phyloP scores from a whole-genome alignment of 2,888 invertebrate species.

The Steinernema hermaphroditum region DNA sequence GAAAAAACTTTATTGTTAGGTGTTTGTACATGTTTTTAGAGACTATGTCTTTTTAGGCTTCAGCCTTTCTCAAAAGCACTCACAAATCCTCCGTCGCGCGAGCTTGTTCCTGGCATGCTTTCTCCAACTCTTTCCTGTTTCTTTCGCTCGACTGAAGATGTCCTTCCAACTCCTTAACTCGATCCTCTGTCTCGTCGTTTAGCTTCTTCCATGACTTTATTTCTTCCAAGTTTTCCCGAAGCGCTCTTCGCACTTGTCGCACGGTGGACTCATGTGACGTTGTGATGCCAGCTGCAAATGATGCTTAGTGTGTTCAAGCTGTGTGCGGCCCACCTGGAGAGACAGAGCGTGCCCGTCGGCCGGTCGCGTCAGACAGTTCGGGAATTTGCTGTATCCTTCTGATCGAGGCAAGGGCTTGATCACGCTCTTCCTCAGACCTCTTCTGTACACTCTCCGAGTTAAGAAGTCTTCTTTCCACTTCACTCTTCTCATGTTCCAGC shows the following conservation, averaged over 20 bases:
- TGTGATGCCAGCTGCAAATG: not conserved
- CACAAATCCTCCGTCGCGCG: not conserved
- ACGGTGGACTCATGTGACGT: not conserved
- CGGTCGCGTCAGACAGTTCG: not conserved
- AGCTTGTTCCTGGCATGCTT: conserved; percentile 30
- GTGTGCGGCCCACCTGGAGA: not conserved
- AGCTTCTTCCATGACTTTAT: conserved; percentile 48
- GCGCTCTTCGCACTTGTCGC: not conserved
- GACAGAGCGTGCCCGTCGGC: not conserved
- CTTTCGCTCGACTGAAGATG: conserved; percentile 2
- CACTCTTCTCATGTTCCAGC: conserved; percentile 33
- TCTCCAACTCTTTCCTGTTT: conserved; percentile 40
- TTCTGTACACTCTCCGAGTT: not conserved
- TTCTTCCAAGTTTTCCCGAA: conserved; percentile 33
- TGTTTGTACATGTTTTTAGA: no score
- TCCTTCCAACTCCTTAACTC: conserved; percentile 43
- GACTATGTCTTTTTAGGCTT: no score
- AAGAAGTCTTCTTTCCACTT: conserved; percentile 26
- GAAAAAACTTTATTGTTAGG: no score
- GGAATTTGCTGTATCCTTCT: conserved; percentile 19
- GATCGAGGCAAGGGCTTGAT: not conserved
- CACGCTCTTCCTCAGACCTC: conserved; percentile 1
- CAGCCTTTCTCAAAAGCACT: no score
- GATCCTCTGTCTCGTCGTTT: conserved; percentile 50
- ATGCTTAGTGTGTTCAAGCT: not conserved